Conservation (phyloP, 2,113 vertebrate species). For the Nymphicus hollandicus region DNA sequence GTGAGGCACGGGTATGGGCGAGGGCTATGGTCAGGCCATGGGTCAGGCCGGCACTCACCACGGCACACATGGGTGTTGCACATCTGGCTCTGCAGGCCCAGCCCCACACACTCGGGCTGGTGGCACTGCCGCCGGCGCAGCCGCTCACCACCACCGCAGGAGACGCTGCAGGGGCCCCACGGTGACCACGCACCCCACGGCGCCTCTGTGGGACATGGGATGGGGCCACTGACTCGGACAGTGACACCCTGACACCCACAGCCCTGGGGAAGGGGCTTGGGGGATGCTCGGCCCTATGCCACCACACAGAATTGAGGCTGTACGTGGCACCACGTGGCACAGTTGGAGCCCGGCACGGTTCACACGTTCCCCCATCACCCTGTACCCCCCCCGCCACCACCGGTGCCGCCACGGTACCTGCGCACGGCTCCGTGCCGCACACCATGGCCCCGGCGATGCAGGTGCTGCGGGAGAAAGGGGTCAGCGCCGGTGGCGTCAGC, state of each 20-base stretch:
- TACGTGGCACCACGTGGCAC: too few species aligned
- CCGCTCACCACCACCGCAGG: constrained; percentile 80
- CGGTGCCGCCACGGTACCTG: too few species aligned
- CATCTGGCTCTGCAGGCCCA: constrained; percentile 67
- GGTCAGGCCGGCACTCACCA: constrained; percentile 51
- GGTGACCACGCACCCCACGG: constrained; percentile 80
- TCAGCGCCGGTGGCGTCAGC: too few species aligned
- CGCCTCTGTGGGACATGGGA: not conserved
- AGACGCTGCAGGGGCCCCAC: constrained; percentile 79
- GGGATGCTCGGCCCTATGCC: not conserved
- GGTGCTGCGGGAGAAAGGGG: too few species aligned
- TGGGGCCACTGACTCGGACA: too few species aligned
- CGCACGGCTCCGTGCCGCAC: too few species aligned
- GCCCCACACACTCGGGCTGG: constrained; percentile 74
- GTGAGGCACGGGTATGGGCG: fast-evolving
- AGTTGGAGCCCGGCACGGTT: too few species aligned
- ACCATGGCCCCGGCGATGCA: too few species aligned
- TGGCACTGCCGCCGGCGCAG: constrained; percentile 74
- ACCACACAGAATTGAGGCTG: not conserved
- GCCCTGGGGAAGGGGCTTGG: too few species aligned
- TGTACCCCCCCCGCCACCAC: too few species aligned
- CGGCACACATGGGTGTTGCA: constrained; percentile 77
- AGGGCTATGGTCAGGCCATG: not conserved
- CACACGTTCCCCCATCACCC: too few species aligned
- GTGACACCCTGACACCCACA: not conserved